phyloP scores from a whole-genome alignment of 2,888 invertebrate species.

The Aphodius sticticus region DNA sequence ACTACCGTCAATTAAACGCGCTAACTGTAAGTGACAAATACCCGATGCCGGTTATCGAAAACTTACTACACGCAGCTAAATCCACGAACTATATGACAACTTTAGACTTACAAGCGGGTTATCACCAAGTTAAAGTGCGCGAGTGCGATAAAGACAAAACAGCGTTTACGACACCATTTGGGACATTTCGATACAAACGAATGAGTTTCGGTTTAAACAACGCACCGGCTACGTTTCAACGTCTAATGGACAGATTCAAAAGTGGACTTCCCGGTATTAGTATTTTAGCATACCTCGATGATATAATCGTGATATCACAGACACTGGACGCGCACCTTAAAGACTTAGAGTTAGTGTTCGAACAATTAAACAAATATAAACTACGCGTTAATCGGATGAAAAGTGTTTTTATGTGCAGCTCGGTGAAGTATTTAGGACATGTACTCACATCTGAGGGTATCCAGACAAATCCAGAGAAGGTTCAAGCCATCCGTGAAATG shows the following conservation, averaged over 20 bases:
- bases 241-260: slow-evolving; percentile 44
- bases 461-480: slow-evolving; percentile 33
- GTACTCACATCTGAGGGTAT: slow-evolving; percentile 29
- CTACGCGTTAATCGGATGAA: slow-evolving; percentile 43
- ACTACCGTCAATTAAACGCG: slow-evolving; percentile 41
- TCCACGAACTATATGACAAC: slow-evolving; percentile 35
- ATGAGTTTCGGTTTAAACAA: slow-evolving; percentile 47
- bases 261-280: slow-evolving; percentile 38
- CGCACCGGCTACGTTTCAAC: slow-evolving; percentile 42
- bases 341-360: slow-evolving; percentile 42
- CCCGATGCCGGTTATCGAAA: slow-evolving; percentile 44
- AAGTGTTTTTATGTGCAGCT: slow-evolving; percentile 35
- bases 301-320: slow-evolving; percentile 44
- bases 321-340: slow-evolving; percentile 42
- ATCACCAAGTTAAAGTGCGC: slow-evolving; percentile 35
- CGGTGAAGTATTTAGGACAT: background rate
- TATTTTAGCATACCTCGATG: slow-evolving; percentile 46
- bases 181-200: slow-evolving; percentile 40
- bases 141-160: slow-evolving; percentile 36
- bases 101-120: slow-evolving; percentile 39
- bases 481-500: slow-evolving; percentile 30
- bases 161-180: slow-evolving; percentile 41
- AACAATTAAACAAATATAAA: slow-evolving; percentile 35
- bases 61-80: slow-evolving; percentile 38
- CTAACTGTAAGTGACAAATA: slow-evolving; percentile 42